phyloP scores from a whole-genome alignment of 1,140 invertebrate species.

The Drosophila pseudoananassae region DNA sequence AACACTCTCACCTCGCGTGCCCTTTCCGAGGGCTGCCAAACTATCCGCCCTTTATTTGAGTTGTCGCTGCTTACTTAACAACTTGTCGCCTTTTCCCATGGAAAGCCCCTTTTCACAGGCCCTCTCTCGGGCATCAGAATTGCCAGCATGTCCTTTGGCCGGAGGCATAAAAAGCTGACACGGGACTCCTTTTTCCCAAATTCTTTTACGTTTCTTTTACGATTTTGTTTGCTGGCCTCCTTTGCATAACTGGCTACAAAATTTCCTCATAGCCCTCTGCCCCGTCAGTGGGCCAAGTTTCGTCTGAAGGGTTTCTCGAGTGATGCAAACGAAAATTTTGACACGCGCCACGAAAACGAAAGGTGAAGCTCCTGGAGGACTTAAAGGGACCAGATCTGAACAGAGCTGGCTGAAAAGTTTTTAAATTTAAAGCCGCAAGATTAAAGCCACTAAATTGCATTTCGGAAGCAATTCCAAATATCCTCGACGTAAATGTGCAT shows the following conservation, averaged over 20 bases:
- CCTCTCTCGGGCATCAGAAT: not conserved
- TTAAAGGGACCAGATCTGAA: not conserved
- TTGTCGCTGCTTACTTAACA: constrained; percentile 81
- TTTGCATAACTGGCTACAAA: constrained; percentile 78
- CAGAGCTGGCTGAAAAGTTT: constrained; percentile 14
- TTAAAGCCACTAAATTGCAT: constrained; percentile 34
- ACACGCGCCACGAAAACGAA: constrained; percentile 53
- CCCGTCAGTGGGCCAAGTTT: constrained; percentile 33
- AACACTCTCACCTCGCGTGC: constrained; percentile 6
- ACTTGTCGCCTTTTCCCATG: constrained; percentile 63
- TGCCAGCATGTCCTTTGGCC: constrained; percentile 61
- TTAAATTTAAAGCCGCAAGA: constrained; percentile 11
- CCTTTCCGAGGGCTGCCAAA: not conserved
- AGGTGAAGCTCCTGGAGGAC: constrained; percentile 5
- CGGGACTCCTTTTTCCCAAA: constrained; percentile 35
- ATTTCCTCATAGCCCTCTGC: constrained; percentile 31
- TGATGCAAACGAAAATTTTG: constrained; percentile 71
- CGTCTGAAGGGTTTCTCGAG: constrained; percentile 35
- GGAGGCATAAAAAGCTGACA: constrained; percentile 70
- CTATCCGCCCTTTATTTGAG: constrained; percentile 67
- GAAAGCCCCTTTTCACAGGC: not conserved
- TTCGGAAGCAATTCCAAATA: constrained; percentile 18
- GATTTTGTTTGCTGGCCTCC: constrained; percentile 57
- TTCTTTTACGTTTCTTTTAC: constrained; percentile 16
- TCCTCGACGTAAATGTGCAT: constrained; percentile 41